Evolutionary conservation across 2,113 vertebrate species (phyloP), one percentile per base, ranked within the genome.

Genomic region (Gila orcuttii): DNA sequence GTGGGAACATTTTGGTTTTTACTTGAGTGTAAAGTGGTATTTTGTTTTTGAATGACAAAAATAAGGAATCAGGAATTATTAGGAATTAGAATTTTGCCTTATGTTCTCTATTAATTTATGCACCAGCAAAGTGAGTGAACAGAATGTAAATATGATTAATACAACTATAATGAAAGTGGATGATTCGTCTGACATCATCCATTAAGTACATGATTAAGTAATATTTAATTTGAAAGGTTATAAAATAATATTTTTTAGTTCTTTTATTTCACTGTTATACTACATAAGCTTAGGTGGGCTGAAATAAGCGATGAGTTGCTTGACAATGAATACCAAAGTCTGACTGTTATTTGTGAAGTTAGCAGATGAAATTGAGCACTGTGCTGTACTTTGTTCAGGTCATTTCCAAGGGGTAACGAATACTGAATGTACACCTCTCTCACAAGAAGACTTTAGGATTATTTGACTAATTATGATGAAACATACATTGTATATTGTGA

Each of bases 61-160:
- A 45, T 33, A 64, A 13, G 69, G 81, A 86, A 75, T 80, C 59
- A 88, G 77, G 90, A 25, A 55, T 82, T 88, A 71, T 90, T 89
- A 90, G 91, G 88, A 89, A 85, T 90, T 93, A 88, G 90, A 91
- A 92, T 91, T 93, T 93, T 94, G 94, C 94, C 94, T 95, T 95
- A 90, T 66, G 47, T 86, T 94, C 91, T 89, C 88, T 90, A 91
- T 89, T 85, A 62, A 80, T 62, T 85, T 86, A 91, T 91, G 91
- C 94, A 94, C 94, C 94, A 95, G 93, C 94, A 94, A 91, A 90
- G 89, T 90, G 88, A 92, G 90, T 91, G 91, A 92, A 87, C 91
- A 93, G 93, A 94, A 93, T 94, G 92, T 94, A 93, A 92, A 92
- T 69, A 89, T 88, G 74, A 62, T 93, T 90, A 90, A 81, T 85